Evolutionary conservation across 2,113 vertebrate species (phyloP).

Genomic region (Onychostruthus taczanowskii): DNA sequence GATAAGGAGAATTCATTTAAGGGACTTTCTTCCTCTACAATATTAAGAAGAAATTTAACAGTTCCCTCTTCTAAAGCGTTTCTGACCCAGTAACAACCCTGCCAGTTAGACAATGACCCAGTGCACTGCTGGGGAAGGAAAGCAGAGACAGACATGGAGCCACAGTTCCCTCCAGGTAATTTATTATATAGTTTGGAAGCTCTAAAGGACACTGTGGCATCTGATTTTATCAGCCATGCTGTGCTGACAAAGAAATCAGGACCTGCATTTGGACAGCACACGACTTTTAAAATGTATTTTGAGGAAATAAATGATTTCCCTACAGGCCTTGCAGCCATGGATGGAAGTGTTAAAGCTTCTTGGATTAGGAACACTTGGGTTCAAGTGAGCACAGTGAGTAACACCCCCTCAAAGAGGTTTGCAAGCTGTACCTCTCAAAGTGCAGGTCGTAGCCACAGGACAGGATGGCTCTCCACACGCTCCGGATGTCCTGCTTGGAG

Average conservation of each 20-base stretch:
- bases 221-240: not conserved
- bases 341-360: not conserved
- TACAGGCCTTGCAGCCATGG: not conserved
- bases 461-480: constrained; percentile 93
- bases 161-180: not conserved
- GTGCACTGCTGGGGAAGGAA: not conserved
- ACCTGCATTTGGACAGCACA: not conserved
- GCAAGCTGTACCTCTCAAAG: constrained; percentile 86
- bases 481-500: constrained; percentile 96
- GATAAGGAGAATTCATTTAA: not conserved
- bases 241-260: not conserved
- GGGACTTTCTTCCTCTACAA: not conserved
- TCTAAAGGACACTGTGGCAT: not conserved
- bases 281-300: not conserved
- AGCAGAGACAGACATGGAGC: not conserved
- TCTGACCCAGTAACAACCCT: not conserved
- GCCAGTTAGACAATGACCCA: not conserved
- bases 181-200: not conserved
- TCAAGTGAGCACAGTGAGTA: not conserved
- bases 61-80: not conserved
- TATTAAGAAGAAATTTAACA: not conserved
- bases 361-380: not conserved
- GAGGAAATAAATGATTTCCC: not conserved
- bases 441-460: constrained; percentile 96
- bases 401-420: not conserved